Evolutionary conservation across 2,113 vertebrate species (phyloP).

Genomic region (Oceanites oceanicus): DNA sequence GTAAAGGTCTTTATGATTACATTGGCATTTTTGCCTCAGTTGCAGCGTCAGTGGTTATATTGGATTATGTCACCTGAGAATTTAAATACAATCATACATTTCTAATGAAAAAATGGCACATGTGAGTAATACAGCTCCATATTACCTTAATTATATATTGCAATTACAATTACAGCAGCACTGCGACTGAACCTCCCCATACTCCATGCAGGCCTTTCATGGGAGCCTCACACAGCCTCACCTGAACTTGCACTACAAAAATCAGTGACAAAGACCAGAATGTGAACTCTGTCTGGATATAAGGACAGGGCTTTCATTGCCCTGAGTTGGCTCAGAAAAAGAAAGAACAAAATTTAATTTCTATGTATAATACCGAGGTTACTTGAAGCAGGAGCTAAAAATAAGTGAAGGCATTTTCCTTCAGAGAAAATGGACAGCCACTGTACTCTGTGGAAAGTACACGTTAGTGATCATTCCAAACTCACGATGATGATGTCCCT

Average conservation of each 20-base stretch:
- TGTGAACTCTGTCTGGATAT: neutral
- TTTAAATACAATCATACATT: slow-evolving; percentile 1
- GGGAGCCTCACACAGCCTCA: neutral
- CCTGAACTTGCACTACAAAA: neutral
- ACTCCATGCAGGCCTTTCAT: neutral
- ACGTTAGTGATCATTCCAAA: neutral
- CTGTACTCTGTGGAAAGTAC: neutral
- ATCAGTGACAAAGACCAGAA: neutral
- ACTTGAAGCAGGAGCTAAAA: neutral
- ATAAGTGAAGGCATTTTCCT: neutral
- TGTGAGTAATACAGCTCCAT: neutral
- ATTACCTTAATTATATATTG: slow-evolving; percentile 20
- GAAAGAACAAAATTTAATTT: neutral
- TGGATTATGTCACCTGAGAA: slow-evolving; percentile 3
- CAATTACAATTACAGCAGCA: neutral
- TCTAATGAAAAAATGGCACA: neutral
- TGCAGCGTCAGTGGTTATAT: neutral
- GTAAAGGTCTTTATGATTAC: neutral
- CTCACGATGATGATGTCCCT: neutral
- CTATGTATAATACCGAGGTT: neutral
- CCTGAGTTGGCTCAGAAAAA: neutral
- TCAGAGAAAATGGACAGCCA: neutral
- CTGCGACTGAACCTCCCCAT: neutral
- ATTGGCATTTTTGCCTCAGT: neutral
- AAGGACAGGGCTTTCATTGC: neutral